These are phyloP conservation scores for Perizoma affinitatum DNA, from an alignment of 2,888 invertebrate genomes.

Conservation along the genomic window DNA sequence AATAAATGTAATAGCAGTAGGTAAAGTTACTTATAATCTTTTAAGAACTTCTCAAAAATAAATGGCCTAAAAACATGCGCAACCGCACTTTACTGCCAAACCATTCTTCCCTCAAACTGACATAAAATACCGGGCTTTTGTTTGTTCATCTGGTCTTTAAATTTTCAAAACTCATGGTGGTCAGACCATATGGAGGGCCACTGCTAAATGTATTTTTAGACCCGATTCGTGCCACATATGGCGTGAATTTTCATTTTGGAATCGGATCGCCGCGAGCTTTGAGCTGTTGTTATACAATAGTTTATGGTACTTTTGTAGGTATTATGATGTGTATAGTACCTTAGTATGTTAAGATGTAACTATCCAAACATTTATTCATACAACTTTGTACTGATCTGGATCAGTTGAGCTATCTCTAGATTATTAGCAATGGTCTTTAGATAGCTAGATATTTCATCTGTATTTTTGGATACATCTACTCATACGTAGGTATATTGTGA, in stretches of 20 bases:
- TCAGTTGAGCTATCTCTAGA: too few species aligned
- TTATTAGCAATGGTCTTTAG: too few species aligned
- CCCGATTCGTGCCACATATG: slow-evolving; percentile 53
- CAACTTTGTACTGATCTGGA: too few species aligned
- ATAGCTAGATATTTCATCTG: too few species aligned
- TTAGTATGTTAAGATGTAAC: too few species aligned
- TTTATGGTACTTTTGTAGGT: too few species aligned
- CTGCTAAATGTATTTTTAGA: slow-evolving; percentile 42
- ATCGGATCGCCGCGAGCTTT: neutral
- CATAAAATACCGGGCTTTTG: slow-evolving; percentile 40
- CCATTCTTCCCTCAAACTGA: slow-evolving; percentile 10
- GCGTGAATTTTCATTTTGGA: slow-evolving; percentile 25
- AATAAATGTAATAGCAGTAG: too few species aligned
- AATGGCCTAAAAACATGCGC: slow-evolving; percentile 31
- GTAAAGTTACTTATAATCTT: slow-evolving; percentile 43
- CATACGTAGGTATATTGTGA: too few species aligned
- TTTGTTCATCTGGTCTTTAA: slow-evolving; percentile 59
- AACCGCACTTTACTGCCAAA: slow-evolving; percentile 12
- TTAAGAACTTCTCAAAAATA: slow-evolving; percentile 48
- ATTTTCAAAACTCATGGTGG: slow-evolving; percentile 37
- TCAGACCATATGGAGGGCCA: slow-evolving; percentile 49
- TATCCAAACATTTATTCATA: too few species aligned
- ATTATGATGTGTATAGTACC: too few species aligned
- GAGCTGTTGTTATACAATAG: too few species aligned
- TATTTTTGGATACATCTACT: too few species aligned